phyloP scores from a whole-genome alignment of 2,888 invertebrate species.

The Baronia brevicornis region DNA sequence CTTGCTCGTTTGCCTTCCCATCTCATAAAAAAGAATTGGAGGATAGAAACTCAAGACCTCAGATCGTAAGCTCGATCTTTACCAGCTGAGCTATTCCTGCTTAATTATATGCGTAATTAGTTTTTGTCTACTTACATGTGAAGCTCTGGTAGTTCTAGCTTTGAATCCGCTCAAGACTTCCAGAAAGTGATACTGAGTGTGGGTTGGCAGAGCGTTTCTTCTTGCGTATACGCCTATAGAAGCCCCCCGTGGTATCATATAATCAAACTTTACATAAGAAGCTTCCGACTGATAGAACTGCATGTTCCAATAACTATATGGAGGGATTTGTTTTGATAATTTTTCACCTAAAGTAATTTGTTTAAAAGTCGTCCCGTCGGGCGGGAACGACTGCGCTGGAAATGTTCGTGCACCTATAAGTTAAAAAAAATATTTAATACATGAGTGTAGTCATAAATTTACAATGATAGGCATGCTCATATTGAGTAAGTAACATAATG shows the following conservation, averaged over 20 bases:
- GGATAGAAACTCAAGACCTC: too few species aligned
- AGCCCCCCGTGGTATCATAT: conserved; percentile 92
- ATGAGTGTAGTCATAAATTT: too few species aligned
- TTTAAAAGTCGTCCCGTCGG: conserved; percentile 93
- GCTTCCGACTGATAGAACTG: conserved; percentile 97
- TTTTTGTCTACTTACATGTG: conserved; percentile 82
- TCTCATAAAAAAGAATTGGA: too few species aligned
- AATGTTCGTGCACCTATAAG: conserved; percentile 88
- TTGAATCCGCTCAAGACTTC: conserved; percentile 94
- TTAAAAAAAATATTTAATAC: conserved; percentile 1
- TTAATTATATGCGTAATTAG: conserved; percentile 7
- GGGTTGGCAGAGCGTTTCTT: conserved; percentile 94
- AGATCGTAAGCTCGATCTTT: too few species aligned
- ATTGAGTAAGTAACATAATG: too few species aligned
- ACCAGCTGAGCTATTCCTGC: too few species aligned
- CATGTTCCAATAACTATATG: conserved; percentile 98
- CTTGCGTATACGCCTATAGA: conserved; percentile 97
- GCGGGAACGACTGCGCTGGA: conserved; percentile 92
- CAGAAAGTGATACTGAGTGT: conserved; percentile 96
- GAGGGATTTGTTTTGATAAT: conserved; percentile 90
- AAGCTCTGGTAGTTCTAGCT: conserved; percentile 87
- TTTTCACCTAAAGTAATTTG: conserved; percentile 92
- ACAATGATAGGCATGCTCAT: conserved; percentile 4
- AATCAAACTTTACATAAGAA: conserved; percentile 95
- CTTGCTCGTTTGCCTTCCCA: too few species aligned